Evolutionary conservation across 2,797 vertebrate species (phyloP), one percentile per base, ranked within the genome.

Genomic region (Chromis chromis): DNA sequence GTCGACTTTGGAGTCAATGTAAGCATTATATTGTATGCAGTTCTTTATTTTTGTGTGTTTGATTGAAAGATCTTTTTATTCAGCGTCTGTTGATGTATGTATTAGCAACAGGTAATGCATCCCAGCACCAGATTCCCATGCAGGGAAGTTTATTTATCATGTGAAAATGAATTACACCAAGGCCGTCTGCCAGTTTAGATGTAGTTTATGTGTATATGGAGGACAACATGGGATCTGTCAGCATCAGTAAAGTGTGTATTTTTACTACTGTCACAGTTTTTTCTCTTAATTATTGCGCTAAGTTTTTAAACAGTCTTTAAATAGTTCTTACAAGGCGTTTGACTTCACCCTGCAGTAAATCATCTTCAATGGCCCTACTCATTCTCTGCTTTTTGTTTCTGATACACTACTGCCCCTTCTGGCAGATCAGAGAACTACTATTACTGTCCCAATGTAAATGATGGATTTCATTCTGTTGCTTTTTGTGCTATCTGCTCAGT

Each of bases 1-100:
- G 96, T 97, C 0, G 98, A 99, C 88, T 99, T 99, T 13, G 98
- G 98, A 9, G 95, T 98, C 70, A 99, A 98, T 0, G 97, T 99
- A 92, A 97, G 97, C 89, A 56, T 13, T 1, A 0, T 2, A 0
- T 25, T 53, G 5, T 49, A 3, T 54, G 31, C 31, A 31, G 8
- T 49, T 65, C 3, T 50, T 42, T 22, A 25, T 57, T 65, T 50
- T 8, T 1, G 33, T 22, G 11, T 66, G 1, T 58, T 49, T 60
- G 9, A 44, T 4, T 52, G 10, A 0, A 5, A 17, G 1, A 19
- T 53, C 21, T 3, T 59, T 13, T 31, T 27, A 1, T 24, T 40
- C 10, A n/a, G 12, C 4, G 4, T 28, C n/a, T n/a, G 27, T 6
- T 36, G 4, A 2, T 44, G 16, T 27, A 22, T 36, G 4, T 4